A percentile compares a stretch with the other conserved stretches of the same genome.
phyloP scores from a whole-genome alignment of 2,888 invertebrate genomes.

The Mythimna loreyi region DNA sequence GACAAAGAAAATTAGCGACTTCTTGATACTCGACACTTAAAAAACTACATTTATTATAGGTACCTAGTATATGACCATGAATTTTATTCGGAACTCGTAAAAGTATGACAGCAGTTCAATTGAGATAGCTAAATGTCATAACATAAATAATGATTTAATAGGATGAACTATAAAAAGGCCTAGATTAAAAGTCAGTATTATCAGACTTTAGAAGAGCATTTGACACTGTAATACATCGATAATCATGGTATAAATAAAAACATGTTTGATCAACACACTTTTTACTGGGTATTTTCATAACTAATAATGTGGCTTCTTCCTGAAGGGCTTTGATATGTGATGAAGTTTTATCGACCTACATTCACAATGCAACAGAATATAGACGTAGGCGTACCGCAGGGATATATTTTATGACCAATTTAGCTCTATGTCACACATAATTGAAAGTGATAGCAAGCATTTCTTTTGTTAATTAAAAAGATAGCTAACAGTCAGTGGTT shows the following conservation, averaged over 20 bases:
- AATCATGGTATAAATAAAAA: background rate
- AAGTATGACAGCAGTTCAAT: background rate
- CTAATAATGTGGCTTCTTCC: background rate
- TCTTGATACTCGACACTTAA: no score
- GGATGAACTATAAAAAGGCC: background rate
- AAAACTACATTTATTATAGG: no score
- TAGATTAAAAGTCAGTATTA: background rate
- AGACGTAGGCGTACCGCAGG: conserved; percentile 8
- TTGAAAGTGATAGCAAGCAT: background rate
- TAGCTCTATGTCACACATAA: conserved; percentile 1
- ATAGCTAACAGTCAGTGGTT: background rate
- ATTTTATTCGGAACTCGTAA: no score
- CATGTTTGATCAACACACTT: no score
- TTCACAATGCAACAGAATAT: background rate
- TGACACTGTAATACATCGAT: background rate
- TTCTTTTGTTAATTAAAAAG: conserved; percentile 25
- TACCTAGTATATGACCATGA: no score
- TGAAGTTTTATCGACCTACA: background rate
- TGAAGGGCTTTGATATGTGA: background rate
- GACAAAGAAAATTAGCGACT: conserved; percentile 7
- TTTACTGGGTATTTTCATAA: background rate
- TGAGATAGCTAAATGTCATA: no score
- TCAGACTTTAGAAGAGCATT: background rate
- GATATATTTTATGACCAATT: conserved; percentile 23
- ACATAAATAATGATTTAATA: no score